Evolutionary conservation across 2,888 invertebrate species (phyloP).

Genomic region (Venusia cambrica): DNA sequence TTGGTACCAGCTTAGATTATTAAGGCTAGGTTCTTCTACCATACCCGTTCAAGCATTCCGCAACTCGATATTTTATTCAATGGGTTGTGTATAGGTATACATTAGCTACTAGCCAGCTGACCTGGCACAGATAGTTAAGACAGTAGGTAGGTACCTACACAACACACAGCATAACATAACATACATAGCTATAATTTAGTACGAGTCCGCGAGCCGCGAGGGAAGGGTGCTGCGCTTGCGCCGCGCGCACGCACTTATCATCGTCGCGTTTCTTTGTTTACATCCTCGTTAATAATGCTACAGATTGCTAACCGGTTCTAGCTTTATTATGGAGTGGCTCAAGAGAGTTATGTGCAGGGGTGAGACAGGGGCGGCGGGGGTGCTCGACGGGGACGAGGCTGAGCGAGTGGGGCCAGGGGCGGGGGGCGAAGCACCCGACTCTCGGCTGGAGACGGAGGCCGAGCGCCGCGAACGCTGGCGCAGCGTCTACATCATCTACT

Average conservation of each 20-base stretch:
- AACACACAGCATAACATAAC: neutral
- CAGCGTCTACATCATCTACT: slow-evolving; percentile 91
- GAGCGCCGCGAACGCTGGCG: slow-evolving; percentile 87
- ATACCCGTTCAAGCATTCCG: too few relatives aligned
- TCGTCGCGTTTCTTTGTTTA: slow-evolving; percentile 37
- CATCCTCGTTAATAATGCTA: slow-evolving; percentile 7
- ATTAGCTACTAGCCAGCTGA: too few relatives aligned
- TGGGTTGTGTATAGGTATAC: too few relatives aligned
- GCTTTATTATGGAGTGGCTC: slow-evolving; percentile 51
- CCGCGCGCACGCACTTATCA: slow-evolving; percentile 10
- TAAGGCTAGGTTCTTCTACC: too few relatives aligned
- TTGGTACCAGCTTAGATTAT: too few relatives aligned
- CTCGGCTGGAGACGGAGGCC: slow-evolving; percentile 82
- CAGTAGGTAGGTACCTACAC: too few relatives aligned
- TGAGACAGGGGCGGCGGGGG: slow-evolving; percentile 22
- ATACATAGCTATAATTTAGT: neutral
- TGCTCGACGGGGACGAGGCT: slow-evolving; percentile 22
- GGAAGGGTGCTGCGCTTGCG: slow-evolving; percentile 31
- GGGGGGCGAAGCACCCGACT: slow-evolving; percentile 15
- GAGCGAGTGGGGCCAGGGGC: slow-evolving; percentile 7
- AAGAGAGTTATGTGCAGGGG: slow-evolving; percentile 43
- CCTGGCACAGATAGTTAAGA: too few relatives aligned
- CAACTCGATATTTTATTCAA: too few relatives aligned
- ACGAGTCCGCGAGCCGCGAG: slow-evolving; percentile 22
- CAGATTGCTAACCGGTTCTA: slow-evolving; percentile 2